phyloP scores from a whole-genome alignment of 2,888 invertebrate species.

The Xestoiulus laeticollis region DNA sequence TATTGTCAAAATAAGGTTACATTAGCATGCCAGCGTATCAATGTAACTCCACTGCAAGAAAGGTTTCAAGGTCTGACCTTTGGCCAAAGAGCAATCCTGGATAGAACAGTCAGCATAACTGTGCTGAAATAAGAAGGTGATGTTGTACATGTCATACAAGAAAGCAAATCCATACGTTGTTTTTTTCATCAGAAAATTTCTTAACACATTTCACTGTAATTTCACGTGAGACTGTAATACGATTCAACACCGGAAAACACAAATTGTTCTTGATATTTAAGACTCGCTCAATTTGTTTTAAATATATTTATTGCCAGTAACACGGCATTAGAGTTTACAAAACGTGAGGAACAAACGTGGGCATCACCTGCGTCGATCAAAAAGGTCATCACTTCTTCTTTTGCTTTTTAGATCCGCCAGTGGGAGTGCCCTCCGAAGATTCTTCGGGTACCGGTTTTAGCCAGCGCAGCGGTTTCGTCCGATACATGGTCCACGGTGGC shows the following conservation, averaged over 20 bases:
- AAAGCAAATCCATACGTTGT: no score
- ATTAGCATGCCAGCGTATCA: neutral
- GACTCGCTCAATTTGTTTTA: no score
- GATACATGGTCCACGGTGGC: constrained; percentile 97
- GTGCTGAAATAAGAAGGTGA: no score
- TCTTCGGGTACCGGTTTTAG: constrained; percentile 75
- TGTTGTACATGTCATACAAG: no score
- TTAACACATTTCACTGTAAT: no score
- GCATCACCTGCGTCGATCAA: neutral
- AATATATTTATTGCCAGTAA: neutral
- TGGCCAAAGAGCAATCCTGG: neutral
- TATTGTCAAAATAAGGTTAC: neutral
- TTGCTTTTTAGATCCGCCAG: neutral
- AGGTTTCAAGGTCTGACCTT: neutral
- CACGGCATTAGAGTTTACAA: neutral
- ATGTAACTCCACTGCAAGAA: no score
- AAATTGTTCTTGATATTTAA: no score
- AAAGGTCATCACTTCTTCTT: neutral
- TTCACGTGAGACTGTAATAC: no score
- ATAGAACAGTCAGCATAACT: no score
- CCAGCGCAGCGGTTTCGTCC: constrained; percentile 88
- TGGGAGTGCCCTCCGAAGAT: neutral
- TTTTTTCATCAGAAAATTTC: no score
- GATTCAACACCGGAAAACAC: no score
- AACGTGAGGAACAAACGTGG: neutral